Percentiles rank a stretch among this genome's conserved stretches.
Conservation (phyloP, 2,113 vertebrate genomes). For the Ibidorhyncha struthersii region DNA sequence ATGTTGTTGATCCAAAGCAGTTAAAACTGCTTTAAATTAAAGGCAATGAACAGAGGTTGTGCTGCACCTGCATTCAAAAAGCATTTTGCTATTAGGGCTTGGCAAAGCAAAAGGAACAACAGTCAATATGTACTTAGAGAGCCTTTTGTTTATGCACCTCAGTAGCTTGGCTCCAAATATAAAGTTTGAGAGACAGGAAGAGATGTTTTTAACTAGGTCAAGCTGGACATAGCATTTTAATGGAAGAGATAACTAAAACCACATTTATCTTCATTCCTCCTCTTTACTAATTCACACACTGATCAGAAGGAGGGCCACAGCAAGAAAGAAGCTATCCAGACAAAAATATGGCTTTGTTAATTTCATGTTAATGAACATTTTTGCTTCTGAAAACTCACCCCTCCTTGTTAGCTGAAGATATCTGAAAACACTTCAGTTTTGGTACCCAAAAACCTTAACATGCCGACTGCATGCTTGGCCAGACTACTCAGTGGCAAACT, state of each 20-base stretch:
- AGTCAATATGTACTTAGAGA: not conserved
- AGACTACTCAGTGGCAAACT: not conserved
- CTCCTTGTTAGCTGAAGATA: not conserved
- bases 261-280: not conserved
- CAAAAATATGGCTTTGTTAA: not conserved
- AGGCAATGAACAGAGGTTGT: not conserved
- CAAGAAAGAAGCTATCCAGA: not conserved
- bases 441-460: not conserved
- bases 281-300: not conserved
- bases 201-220: constrained; percentile 5
- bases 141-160: not conserved
- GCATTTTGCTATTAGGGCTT: not conserved
- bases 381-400: not conserved
- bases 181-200: not conserved
- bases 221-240: not conserved
- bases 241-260: not conserved
- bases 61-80: not conserved
- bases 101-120: not conserved
- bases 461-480: not conserved
- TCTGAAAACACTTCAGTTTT: not conserved
- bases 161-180: not conserved
- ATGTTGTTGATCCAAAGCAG: not conserved
- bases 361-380: not conserved
- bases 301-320: not conserved
- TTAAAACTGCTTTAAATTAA: not conserved